Evolutionary conservation across 1,140 invertebrate genomes (phyloP), one percentile per base, ranked within the genome.

Genomic region (Bilobella aurantiaca): DNA sequence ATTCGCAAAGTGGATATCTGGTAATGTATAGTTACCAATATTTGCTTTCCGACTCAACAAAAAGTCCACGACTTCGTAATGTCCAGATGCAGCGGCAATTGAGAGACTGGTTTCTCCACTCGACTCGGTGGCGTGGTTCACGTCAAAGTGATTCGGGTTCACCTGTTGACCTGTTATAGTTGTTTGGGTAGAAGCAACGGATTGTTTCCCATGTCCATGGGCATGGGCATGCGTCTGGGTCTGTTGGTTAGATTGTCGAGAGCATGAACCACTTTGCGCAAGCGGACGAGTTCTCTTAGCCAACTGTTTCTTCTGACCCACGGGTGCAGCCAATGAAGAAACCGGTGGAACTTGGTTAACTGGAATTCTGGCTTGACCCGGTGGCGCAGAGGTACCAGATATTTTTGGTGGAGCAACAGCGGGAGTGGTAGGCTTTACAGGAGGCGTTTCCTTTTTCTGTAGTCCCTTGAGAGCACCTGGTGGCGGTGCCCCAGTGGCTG

Each of bases 51-150:
- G 84, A 63, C 84, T 85, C 1, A 99, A 81, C 23, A 99, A 82
- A 71, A 98, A 81, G 76, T 91, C 89, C 3, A 97, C 94, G 0
- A 98, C 82, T 74, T 98, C 94, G 75, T 93, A 90, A 76, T 98
- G 93, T 0, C 96, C 96, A 63, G 94, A 95, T 66, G 93, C 91
- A 81, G 95, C 98, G 16, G 96, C 96, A 60, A 98, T 80, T 3
- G 96, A 98, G 29, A 99, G 80, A 32, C 96, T 94, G 27, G 96
- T 99, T 77, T 99, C 96, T 79, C 96, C 93, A 81, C 98, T 98
- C 64, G 90, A 93, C 75, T 98, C 95, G 0, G 96, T 99, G 78
- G 96, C 91, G 14, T 91, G 92, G 80, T 98, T 92, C 56, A 98
- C 87, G 76, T 96, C 91, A 79, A 81, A 69, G 18, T 73, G 63